These are phyloP conservation scores for Carpatolechia fugitivella DNA, from an alignment of 2,888 invertebrate genomes.

Conservation along the genomic window DNA sequence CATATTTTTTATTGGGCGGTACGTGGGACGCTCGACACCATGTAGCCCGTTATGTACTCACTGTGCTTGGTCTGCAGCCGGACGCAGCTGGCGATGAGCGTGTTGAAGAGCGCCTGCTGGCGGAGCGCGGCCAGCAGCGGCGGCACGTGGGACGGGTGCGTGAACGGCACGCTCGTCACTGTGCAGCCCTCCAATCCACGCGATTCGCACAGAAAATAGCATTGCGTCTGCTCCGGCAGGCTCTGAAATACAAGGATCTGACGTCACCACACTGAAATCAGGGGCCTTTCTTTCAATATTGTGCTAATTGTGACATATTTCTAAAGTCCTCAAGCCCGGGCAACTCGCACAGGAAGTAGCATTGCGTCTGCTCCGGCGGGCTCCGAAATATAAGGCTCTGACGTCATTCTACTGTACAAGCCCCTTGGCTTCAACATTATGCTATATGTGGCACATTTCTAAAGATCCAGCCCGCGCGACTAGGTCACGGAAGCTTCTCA, in stretches of 20 bases:
- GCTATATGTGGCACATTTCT: too few species aligned
- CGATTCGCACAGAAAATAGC: conserved; percentile 94
- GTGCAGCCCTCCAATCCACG: conserved; percentile 85
- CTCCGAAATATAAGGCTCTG: conserved; percentile 76
- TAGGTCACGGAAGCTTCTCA: too few species aligned
- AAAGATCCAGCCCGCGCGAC: conserved; percentile 84
- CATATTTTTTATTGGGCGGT: too few species aligned
- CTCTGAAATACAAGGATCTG: conserved; percentile 76
- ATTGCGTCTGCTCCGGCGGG: conserved; percentile 95
- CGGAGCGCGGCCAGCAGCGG: conserved; percentile 90
- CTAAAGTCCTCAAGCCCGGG: conserved; percentile 85
- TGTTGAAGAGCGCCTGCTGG: conserved; percentile 95
- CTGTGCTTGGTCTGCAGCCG: conserved; percentile 89
- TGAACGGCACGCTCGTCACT: conserved; percentile 92
- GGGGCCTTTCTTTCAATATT: too few species aligned
- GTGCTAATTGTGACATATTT: too few species aligned
- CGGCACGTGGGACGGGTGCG: conserved; percentile 95
- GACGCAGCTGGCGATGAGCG: conserved; percentile 92
- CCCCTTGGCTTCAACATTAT: too few species aligned
- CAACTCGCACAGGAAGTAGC: conserved; percentile 94
- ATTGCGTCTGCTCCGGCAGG: conserved; percentile 95
- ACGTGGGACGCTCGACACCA: too few species aligned
- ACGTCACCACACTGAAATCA: too few species aligned
- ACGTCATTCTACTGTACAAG: not conserved
- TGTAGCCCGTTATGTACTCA: conserved; percentile 58